Base-by-base conservation (phyloP, 1,140 invertebrate genomes). In the Drosophila ambigua region DNA sequence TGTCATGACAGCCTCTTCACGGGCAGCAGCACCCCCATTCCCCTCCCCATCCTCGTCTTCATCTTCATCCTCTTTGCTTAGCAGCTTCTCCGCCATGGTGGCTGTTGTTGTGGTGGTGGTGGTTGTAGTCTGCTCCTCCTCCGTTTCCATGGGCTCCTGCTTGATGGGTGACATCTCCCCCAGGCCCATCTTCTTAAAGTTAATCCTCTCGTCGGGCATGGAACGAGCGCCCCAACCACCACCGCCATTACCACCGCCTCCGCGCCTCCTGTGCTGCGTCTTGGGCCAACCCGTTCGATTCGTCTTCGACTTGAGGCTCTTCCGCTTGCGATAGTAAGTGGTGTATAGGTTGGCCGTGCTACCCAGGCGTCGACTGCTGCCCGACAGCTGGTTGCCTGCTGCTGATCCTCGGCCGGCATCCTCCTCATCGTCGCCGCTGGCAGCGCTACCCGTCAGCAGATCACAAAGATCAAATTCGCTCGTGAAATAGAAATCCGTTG, bases 281-380 rank as follows among this genome's bases (percentile, higher is more conserved):
- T 73, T 93, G 0, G 94, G 94, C 94, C 94, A 95, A 8, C 94
- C 94, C 0, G 94, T 95, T 28, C 94, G 92, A 81, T 95, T 95
- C 3, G 77, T 77, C 67, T 90, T 90, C 4, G 77, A 79, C 65
- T 90, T 90, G 0, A 80, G 71, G 45, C 71, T 90, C 61, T 91
- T 91, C 7, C 84, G 74, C 53, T 90, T 90, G 4, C 87, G 75
- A 45, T 90, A 90, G 60, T 79, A 90, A 15, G 63, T 79, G 23
- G 63, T 82, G 51, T 82, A 91, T 5, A 88, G 24, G 20, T 72
- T 79, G 9, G 26, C 26, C 26, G 77, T 48, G 5, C 54, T 61
- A 11, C 55, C 80, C 6, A 69, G 58, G 2, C 79, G 69, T 11
- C 79, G 77, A 51, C 59, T 66, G 1, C n/a, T 55, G 23, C 31